phyloP scores from a whole-genome alignment of 2,113 vertebrate species.

The Leptobrachium ailaonicum region DNA sequence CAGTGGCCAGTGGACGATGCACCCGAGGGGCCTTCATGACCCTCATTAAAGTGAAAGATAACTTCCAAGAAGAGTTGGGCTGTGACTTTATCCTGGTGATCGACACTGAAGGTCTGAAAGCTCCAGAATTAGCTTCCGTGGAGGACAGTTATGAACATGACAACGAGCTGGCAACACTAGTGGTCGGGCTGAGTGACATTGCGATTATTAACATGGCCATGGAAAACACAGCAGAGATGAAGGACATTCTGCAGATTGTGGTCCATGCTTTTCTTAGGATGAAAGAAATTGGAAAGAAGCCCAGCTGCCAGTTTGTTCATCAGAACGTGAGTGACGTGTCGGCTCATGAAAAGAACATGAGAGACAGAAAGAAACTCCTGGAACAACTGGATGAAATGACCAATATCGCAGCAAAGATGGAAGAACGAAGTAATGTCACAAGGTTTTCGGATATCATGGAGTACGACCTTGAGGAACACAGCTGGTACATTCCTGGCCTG shows the following conservation, averaged over 20 bases:
- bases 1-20: slow-evolving; percentile 58
- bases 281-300: slow-evolving; percentile 66
- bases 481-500: slow-evolving; percentile 62
- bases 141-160: slow-evolving; percentile 71
- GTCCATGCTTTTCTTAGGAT: slow-evolving; percentile 73
- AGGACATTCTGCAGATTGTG: slow-evolving; percentile 65
- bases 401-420: slow-evolving; percentile 65
- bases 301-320: slow-evolving; percentile 74
- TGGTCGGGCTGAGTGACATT: slow-evolving; percentile 73
- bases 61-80: slow-evolving; percentile 65
- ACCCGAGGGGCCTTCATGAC: slow-evolving; percentile 71
- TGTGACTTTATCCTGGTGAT: slow-evolving; percentile 77
- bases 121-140: slow-evolving; percentile 49
- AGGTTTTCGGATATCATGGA: slow-evolving; percentile 56
- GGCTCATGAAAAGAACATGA: slow-evolving; percentile 64
- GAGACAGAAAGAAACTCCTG: slow-evolving; percentile 63
- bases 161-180: slow-evolving; percentile 67
- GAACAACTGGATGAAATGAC: slow-evolving; percentile 68
- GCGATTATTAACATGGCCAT: slow-evolving; percentile 70
- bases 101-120: slow-evolving; percentile 65
- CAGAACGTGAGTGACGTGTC: slow-evolving; percentile 72
- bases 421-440: slow-evolving; percentile 60
- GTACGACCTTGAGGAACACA: slow-evolving; percentile 49
- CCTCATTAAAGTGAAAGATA: slow-evolving; percentile 60
- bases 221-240: slow-evolving; percentile 56